Evolutionary conservation across 2,888 invertebrate genomes (phyloP).

Genomic region (Zele albiditarsus): DNA sequence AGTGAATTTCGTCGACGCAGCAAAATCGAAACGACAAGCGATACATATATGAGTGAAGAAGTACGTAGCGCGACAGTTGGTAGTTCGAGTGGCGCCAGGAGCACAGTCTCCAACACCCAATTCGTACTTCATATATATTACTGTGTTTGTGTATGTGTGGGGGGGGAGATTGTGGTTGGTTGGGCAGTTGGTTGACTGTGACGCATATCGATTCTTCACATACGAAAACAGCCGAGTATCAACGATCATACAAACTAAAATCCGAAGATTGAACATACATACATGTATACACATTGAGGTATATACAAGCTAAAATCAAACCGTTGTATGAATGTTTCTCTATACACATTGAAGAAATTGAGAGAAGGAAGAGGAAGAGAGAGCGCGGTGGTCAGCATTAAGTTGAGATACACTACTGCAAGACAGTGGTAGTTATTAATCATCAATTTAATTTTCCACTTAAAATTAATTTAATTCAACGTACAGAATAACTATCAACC

Average conservation of each 20-base stretch:
- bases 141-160: too few species aligned
- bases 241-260: slow-evolving; percentile 21
- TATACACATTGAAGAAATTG: not conserved
- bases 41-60: not conserved
- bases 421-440: not conserved
- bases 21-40: not conserved
- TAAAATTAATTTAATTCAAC: not conserved
- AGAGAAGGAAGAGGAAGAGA: not conserved
- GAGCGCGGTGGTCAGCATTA: not conserved
- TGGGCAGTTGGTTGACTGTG: slow-evolving; percentile 32
- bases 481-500: too few species aligned
- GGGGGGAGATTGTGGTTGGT: too few species aligned
- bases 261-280: not conserved
- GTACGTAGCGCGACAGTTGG: slow-evolving; percentile 1
- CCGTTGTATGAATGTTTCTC: not conserved
- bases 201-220: slow-evolving; percentile 63
- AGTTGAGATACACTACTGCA: not conserved
- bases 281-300: not conserved
- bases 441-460: not conserved
- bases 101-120: not conserved
- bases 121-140: not conserved
- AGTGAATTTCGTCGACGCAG: not conserved
- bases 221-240: slow-evolving; percentile 60
- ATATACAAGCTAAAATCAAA: not conserved
- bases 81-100: slow-evolving; percentile 9